Base-by-base conservation (phyloP, 2,797 vertebrate species). In the Dermochelys coriacea region DNA sequence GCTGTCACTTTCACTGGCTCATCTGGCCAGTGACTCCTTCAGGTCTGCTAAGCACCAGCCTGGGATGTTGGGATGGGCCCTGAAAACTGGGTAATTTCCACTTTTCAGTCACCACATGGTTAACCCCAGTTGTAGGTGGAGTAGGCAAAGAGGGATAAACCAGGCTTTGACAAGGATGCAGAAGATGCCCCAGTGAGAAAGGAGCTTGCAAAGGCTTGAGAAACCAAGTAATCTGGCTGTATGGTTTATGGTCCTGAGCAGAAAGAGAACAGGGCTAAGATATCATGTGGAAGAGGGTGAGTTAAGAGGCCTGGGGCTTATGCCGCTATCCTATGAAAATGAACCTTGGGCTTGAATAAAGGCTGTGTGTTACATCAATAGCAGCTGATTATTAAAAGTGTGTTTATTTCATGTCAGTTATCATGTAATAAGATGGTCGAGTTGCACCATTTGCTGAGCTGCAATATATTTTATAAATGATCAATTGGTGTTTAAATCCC, bases 401-500 rank as follows among this genome's bases (percentile, higher is more conserved):
- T 1, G 0, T 29, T 27, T 45, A 6, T 31, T 71, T 85, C 0
- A 8, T 6, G 0, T 4, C 93, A 47, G 79, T 79, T 86, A 88
- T 34, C 0, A 34, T 0, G 45, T 21, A 0, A 15, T 23, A 1
- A 5, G 50, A 2, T 0, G 10, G 19, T 47, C 1, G 85, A 85
- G 91, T 10, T 18, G 3, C 64, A 12, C 54, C 0, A 37, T 75
- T 29, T 79, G 95, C 96, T 52, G 83, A 91, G 86, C 91, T 41
- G 74, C 29, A 41, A 4, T 15, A 45, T 80, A 25, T 88, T 90
- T 93, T 89, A 84, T 50, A 97, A 96, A 95, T 92, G 92, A 97
- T 96, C 87, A 81, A 91, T 80, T 93, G 97, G 93, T 92, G 86
- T 97, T 97, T 96, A 94, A 96, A 97, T 85, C 95, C 97, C 97